Base-by-base conservation (phyloP, 2,113 vertebrate species). In the Pantherophis guttatus region DNA sequence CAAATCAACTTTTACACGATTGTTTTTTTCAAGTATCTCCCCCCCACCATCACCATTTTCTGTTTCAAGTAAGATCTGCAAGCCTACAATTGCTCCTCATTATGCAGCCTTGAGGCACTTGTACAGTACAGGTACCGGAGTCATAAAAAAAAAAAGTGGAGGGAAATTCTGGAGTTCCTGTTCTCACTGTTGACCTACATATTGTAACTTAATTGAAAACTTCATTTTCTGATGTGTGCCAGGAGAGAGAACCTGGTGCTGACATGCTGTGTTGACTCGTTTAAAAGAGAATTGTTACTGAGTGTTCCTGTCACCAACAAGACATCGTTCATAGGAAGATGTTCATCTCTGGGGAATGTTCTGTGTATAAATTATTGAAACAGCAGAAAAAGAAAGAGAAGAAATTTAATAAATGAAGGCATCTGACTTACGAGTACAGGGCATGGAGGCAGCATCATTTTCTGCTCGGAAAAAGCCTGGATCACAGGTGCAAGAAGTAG, bases 381-480 rank as follows among this genome's bases (percentile, higher is more conserved):
- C 5, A 94, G 88, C 91, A 58, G 57, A 57, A 92, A 33, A 24
- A 89, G 53, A 26, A 91, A 58, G 29, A 92, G 44, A 91, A 9
- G 44, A 29, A 93, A 90, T 90, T 87, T 87, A 92, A 87, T 0
- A 8, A 87, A 87, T n/a, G 86, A 12, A 90, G n/a, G 92, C 62
- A 65, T n/a, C 29, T 48, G 90, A 98, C 99, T 99, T 98, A 99
- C 99, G 98, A 75, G 98, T 99, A 97, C 99, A 99, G 94, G 99
- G 98, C 98, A 99, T 99, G 90, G 98, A 98, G 1, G 99, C 98
- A 0, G 99, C 99, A 70, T 99, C 99, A 0, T 97, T 99, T 91
- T 99, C 99, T 0, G 99, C 98, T 94, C 99, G 98, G 97, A 99
- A 99, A 95, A 98, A 99, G 94, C 98, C 99, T 86, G 98, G 98